Conservation (phyloP, 2,113 vertebrate genomes). For the Argyrosomus japonicus region DNA sequence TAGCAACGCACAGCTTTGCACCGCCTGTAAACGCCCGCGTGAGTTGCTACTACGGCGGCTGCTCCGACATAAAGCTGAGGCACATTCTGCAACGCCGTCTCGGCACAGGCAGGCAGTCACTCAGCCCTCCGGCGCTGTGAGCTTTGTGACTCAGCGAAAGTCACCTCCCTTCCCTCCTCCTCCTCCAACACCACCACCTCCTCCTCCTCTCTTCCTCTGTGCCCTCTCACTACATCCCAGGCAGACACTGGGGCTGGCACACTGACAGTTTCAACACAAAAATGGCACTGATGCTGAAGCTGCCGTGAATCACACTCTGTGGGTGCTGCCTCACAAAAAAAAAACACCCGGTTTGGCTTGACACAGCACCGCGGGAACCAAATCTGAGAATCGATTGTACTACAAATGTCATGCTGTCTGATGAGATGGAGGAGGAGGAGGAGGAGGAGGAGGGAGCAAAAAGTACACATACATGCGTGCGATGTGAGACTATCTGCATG, state of each 20-base stretch:
- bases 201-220: background rate
- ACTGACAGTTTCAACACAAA: slow-evolving; percentile 40
- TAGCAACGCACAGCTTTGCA: background rate
- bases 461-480: slow-evolving; percentile 15
- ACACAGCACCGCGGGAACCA: background rate
- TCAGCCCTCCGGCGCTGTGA: slow-evolving; percentile 43
- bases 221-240: slow-evolving; percentile 39
- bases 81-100: slow-evolving; percentile 29
- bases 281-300: slow-evolving; percentile 30
- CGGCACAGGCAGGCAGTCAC: slow-evolving; percentile 37
- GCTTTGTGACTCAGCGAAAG: slow-evolving; percentile 71
- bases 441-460: background rate
- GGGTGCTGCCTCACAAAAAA: slow-evolving; percentile 22
- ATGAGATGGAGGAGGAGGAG: background rate
- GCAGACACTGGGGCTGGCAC: slow-evolving; percentile 44
- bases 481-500: slow-evolving; percentile 27
- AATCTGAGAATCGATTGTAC: slow-evolving; percentile 26
- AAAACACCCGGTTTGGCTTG: background rate
- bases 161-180: background rate
- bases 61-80: slow-evolving; percentile 14
- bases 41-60: slow-evolving; percentile 16
- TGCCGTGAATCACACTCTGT: slow-evolving; percentile 33
- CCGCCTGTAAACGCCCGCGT: slow-evolving; percentile 6
- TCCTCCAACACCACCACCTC: background rate
- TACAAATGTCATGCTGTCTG: slow-evolving; percentile 20